A percentile compares a stretch with the other conserved stretches of the same genome.
These are phyloP conservation scores for Echinometra lucunter DNA, from an alignment of 53 echinoderm and acorn worm species.

Conservation along the genomic window DNA sequence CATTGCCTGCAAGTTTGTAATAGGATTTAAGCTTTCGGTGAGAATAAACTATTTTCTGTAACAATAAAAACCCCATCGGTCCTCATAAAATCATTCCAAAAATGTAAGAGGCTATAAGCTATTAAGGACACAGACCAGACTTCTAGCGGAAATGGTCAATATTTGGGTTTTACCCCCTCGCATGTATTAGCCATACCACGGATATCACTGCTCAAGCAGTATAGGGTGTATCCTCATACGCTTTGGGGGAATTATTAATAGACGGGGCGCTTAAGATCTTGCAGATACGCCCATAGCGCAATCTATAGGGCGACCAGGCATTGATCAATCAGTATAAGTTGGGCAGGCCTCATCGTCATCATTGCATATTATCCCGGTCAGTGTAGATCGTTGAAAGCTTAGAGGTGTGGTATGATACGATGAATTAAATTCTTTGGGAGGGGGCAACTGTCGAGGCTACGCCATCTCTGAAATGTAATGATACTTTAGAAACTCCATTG, in stretches of 20 bases:
- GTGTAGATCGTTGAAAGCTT: neutral
- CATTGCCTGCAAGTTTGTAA: no score
- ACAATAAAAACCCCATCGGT: neutral
- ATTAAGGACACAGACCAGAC: neutral
- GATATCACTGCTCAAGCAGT: neutral
- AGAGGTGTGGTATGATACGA: neutral
- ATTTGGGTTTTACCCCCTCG: neutral
- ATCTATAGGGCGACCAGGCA: neutral
- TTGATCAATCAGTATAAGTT: neutral
- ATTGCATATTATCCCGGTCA: conserved; percentile 15
- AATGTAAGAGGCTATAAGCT: neutral
- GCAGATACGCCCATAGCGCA: conserved; percentile 14
- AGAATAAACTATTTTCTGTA: no score
- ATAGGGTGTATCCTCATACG: conserved; percentile 21
- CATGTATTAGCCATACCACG: neutral
- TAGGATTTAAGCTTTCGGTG: no score
- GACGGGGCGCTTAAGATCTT: conserved; percentile 11
- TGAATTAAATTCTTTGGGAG: neutral
- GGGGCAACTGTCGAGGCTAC: neutral
- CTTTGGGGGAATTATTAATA: conserved; percentile 39
- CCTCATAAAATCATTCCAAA: neutral
- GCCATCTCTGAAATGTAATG: neutral
- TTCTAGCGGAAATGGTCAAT: conserved; percentile 15
- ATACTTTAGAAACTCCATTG: neutral
- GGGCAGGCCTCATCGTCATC: neutral